Evolutionary conservation across 1,140 invertebrate species (phyloP).

Genomic region (Nymphalis io): DNA sequence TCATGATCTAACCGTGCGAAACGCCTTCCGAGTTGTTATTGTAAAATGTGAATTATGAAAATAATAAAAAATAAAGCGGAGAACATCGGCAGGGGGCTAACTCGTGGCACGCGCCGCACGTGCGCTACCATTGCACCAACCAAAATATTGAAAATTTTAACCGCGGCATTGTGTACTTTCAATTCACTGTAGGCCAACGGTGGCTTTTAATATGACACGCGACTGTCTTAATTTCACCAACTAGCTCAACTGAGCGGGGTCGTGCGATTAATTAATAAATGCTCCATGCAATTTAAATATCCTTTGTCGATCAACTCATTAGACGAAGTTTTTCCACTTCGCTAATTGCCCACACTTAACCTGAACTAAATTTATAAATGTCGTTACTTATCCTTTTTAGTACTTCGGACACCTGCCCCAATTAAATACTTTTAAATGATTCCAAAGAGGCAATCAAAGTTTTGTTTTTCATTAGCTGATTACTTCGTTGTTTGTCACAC

Average conservation of each 20-base stretch:
- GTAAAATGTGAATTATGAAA: constrained; percentile 80
- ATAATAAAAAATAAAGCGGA: constrained; percentile 78
- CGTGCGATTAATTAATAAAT: constrained; percentile 30
- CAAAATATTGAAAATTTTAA: constrained; percentile 80
- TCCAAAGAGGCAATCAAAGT: constrained; percentile 9
- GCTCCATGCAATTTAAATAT: constrained; percentile 12
- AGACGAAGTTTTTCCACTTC: constrained; percentile 11
- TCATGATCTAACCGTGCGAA: constrained; percentile 78
- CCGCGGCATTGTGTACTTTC: constrained; percentile 52
- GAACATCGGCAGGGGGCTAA: constrained; percentile 65
- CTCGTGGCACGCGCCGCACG: constrained; percentile 70
- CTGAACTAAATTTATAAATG: not conserved
- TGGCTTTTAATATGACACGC: constrained; percentile 67
- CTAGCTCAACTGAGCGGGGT: constrained; percentile 51
- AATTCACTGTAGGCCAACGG: constrained; percentile 26
- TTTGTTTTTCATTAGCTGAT: constrained; percentile 31
- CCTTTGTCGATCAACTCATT: constrained; percentile 13
- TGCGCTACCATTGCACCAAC: constrained; percentile 53
- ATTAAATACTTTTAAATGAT: not conserved
- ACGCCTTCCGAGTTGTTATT: constrained; percentile 78
- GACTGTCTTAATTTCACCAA: constrained; percentile 65
- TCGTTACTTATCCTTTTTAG: constrained; percentile 5
- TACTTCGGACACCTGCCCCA: constrained; percentile 2
- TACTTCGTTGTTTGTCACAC: constrained; percentile 44
- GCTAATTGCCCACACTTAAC: constrained; percentile 10